These are phyloP conservation scores for Esox niger DNA, from an alignment of 2,113 vertebrate species.

Conservation along the genomic window DNA sequence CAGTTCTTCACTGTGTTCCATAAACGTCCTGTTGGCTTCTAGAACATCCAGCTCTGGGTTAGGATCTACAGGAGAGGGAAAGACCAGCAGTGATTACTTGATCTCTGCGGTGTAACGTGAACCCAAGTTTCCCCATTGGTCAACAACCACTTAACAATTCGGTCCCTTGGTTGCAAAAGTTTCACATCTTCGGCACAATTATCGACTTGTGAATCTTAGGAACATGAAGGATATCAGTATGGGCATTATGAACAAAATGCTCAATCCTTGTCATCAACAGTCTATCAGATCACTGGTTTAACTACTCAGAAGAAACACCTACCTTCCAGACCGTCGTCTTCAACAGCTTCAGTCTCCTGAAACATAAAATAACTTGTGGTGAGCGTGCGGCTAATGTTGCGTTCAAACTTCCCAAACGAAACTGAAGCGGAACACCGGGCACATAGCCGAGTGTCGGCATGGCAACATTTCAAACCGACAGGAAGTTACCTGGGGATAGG, in stretches of 20 bases:
- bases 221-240: background rate
- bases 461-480: too few relatives aligned
- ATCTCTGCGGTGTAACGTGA: background rate
- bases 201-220: too few relatives aligned
- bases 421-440: too few relatives aligned
- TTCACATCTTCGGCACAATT: too few relatives aligned
- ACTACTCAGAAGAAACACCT: constrained; percentile 11
- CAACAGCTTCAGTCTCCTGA: constrained; percentile 79
- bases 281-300: background rate
- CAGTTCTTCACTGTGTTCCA: constrained; percentile 91
- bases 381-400: too few relatives aligned
- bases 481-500: constrained; percentile 82
- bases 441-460: too few relatives aligned
- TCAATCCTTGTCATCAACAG: background rate
- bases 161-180: too few relatives aligned
- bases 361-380: constrained; percentile 39
- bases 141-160: too few relatives aligned
- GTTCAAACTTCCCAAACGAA: too few relatives aligned
- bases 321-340: constrained; percentile 89
- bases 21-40: constrained; percentile 86
- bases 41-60: constrained; percentile 78
- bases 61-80: constrained; percentile 74
- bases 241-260: background rate
- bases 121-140: background rate
- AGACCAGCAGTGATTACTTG: background rate